Conservation (phyloP, 1,140 invertebrate genomes). For the Drosophila navojoa region DNA sequence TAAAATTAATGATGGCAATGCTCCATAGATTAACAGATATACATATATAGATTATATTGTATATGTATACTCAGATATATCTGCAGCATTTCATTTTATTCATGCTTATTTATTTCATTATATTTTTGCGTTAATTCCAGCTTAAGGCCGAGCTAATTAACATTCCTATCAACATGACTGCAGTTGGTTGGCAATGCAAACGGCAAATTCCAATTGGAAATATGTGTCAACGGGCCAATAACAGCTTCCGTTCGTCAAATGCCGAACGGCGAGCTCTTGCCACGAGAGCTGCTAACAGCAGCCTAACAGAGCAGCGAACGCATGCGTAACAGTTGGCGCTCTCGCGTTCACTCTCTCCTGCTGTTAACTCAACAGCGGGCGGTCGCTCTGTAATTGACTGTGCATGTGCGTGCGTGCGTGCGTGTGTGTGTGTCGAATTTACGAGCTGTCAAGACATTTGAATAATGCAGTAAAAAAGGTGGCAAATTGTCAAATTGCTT, state of each 20-base stretch:
- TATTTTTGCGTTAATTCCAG: background rate
- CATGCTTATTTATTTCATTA: background rate
- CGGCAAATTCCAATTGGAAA: slow-evolving; percentile 77
- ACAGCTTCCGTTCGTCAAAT: slow-evolving; percentile 30
- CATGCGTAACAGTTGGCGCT: slow-evolving; percentile 27
- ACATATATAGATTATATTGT: no score
- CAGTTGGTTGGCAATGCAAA: slow-evolving; percentile 29
- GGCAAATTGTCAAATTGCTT: slow-evolving; percentile 68
- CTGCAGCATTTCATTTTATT: background rate
- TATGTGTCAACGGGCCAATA: slow-evolving; percentile 75
- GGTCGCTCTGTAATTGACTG: background rate
- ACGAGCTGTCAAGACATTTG: slow-evolving; percentile 40
- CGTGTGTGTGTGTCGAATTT: slow-evolving; percentile 1
- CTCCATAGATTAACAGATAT: no score
- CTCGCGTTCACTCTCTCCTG: slow-evolving; percentile 7
- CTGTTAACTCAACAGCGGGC: slow-evolving; percentile 32
- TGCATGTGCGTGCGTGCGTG: background rate
- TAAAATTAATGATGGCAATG: no score
- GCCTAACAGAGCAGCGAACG: slow-evolving; percentile 24
- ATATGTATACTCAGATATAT: no score
- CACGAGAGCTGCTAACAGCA: slow-evolving; percentile 10
- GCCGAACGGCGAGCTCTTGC: slow-evolving; percentile 9
- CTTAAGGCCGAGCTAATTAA: background rate
- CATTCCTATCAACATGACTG: background rate
- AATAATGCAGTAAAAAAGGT: slow-evolving; percentile 62